Evolutionary conservation across 2,888 invertebrate genomes (phyloP), one percentile per base, ranked within the genome.

Genomic region (Eucera pruinosa): DNA sequence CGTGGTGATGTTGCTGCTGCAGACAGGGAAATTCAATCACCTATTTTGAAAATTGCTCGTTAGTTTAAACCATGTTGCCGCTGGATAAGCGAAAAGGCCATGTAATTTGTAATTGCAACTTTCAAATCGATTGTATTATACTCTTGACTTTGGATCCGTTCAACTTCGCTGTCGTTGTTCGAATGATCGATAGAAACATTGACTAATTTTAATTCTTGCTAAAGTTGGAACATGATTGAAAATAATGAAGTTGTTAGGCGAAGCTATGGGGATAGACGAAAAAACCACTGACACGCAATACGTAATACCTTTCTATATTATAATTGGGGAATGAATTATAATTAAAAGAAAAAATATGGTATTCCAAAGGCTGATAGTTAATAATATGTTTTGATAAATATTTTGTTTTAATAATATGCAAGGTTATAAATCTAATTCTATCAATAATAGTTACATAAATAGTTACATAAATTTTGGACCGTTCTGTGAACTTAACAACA

Each of bases 31-130:
- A 78, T 78, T 73, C 78, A 57, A 69, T 78, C 73, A 15, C 45
- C 65, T 64, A 60, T 79, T 79, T 73, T 72, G 55, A 78, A 73
- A 78, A 73, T 73, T 65, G 72, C 68, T 73, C 43, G 68, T 73
- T 73, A 78, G 65, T 52, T 61, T 60, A 36, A 71, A 67, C 62
- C 74, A 25, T 27, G 74, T n/a, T 9, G 64, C 27, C 30, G 45
- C 48, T 57, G 72, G 65, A 61, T 66, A 66, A 61, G 50, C 75
- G 69, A 65, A 69, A 67, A 41, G 62, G 20, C 57, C 30, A 23
- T 57, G 60, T 48, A 64, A 78, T 67, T 64, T 50, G 36, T 74
- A 64, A 78, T 78, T 69, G 74, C 60, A 58, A 60, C 41, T 61
- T 74, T 61, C 65, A 50, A 55, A 27, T 43, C 50, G 65, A 61